Evolutionary conservation across 2,888 invertebrate species (phyloP).

Genomic region (Agonum fuliginosum): DNA sequence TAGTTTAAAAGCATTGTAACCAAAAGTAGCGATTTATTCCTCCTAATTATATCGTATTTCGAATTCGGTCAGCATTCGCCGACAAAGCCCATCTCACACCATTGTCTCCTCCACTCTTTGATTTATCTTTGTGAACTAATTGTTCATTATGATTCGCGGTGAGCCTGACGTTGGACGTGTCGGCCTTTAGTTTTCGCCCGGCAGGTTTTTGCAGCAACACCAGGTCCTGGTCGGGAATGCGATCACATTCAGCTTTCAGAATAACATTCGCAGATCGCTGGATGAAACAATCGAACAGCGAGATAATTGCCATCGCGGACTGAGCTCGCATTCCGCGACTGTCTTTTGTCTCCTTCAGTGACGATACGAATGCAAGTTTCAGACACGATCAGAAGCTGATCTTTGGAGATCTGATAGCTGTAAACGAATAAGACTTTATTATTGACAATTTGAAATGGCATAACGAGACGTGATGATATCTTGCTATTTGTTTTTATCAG

Average conservation of each 20-base stretch:
- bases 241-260: not conserved
- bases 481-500: too few species aligned
- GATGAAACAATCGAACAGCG: conserved; percentile 42
- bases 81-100: not conserved
- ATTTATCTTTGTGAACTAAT: conserved; percentile 46
- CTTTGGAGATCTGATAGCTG: too few species aligned
- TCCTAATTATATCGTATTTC: too few species aligned
- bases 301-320: conserved; percentile 36
- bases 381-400: too few species aligned
- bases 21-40: too few species aligned
- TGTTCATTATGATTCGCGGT: conserved; percentile 51
- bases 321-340: conserved; percentile 43
- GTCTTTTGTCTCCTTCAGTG: conserved; percentile 55
- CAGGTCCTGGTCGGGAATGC: conserved; percentile 36
- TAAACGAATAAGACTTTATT: too few species aligned
- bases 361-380: not conserved
- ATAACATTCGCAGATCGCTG: not conserved
- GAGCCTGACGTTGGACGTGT: conserved; percentile 22
- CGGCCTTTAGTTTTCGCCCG: conserved; percentile 10
- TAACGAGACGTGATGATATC: too few species aligned
- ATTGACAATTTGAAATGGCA: too few species aligned
- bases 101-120: conserved; percentile 7
- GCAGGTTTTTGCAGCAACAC: conserved; percentile 29
- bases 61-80: too few species aligned
- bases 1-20: not conserved